Conservation (phyloP, 2,113 vertebrate species). For the Oxyruncus cristatus region DNA sequence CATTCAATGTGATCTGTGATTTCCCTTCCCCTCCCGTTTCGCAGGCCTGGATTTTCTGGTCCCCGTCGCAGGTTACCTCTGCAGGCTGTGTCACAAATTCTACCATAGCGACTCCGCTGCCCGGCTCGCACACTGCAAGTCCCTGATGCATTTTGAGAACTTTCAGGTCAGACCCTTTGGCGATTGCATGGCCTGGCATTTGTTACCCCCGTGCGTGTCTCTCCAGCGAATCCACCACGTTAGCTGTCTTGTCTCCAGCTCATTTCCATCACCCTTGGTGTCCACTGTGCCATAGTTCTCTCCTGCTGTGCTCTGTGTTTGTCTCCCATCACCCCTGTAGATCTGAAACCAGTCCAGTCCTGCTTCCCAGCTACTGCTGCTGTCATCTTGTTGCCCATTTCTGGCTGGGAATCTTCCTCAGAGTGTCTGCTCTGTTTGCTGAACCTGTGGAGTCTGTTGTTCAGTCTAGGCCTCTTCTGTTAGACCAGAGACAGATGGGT, state of each 20-base stretch:
- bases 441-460: conserved; percentile 44
- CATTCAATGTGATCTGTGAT: conserved; percentile 73
- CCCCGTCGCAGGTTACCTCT: conserved; percentile 91
- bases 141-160: conserved; percentile 91
- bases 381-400: conserved; percentile 22
- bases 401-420: conserved; percentile 54
- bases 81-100: conserved; percentile 92
- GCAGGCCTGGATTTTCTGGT: conserved; percentile 91
- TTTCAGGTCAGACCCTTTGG: conserved; percentile 85
- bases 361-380: conserved; percentile 47
- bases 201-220: conserved; percentile 30
- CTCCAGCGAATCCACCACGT: neutral
- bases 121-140: conserved; percentile 91
- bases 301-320: conserved; percentile 42
- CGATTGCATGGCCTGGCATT: conserved; percentile 70
- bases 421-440: conserved; percentile 57
- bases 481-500: neutral
- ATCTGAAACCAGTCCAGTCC: conserved; percentile 4
- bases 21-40: conserved; percentile 64
- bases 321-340: conserved; percentile 24
- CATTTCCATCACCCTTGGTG: conserved; percentile 14
- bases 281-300: conserved; percentile 1
- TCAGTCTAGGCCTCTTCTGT: conserved; percentile 29
- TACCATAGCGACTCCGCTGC: conserved; percentile 87
- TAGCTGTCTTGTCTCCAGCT: conserved; percentile 11